phyloP scores from a whole-genome alignment of 53 echinoderm and acorn worm species.

The Hippasteria phrygiana region DNA sequence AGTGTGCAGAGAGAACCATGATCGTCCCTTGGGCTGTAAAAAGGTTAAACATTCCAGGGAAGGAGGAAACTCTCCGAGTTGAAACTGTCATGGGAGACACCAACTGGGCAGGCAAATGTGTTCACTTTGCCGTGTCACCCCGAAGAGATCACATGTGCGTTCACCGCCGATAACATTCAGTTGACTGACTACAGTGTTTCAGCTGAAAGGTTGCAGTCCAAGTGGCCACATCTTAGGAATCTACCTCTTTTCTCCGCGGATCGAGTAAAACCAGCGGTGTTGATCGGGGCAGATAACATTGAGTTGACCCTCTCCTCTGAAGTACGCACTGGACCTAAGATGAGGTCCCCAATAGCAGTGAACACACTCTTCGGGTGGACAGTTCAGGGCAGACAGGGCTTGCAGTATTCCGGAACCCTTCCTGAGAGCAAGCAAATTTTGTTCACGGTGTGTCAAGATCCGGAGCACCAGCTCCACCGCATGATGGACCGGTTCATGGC shows the following conservation, averaged over 20 bases:
- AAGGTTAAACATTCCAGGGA: background rate
- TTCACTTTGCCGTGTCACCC: background rate
- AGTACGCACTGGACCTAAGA: constrained; percentile 11
- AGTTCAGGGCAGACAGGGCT: constrained; percentile 17
- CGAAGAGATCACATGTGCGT: background rate
- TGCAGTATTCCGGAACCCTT: background rate
- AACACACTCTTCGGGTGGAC: constrained; percentile 38
- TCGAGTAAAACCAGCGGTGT: background rate
- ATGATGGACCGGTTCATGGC: constrained; percentile 2
- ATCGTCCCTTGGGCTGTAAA: background rate
- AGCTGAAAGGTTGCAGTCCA: background rate
- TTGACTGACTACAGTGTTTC: background rate
- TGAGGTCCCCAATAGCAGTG: constrained; percentile 30
- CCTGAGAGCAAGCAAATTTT: background rate
- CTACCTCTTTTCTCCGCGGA: background rate
- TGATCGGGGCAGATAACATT: background rate
- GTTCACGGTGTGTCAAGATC: background rate
- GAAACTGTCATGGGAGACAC: background rate
- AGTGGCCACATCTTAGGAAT: constrained; percentile 7
- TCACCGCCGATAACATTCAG: too few species aligned
- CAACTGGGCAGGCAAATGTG: constrained; percentile 8
- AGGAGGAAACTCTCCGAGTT: background rate
- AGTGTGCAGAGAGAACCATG: background rate
- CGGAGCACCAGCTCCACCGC: background rate
- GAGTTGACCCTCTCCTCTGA: constrained; percentile 1